phyloP scores from a whole-genome alignment of 2,888 invertebrate genomes.

The Nemoura dubitans region DNA sequence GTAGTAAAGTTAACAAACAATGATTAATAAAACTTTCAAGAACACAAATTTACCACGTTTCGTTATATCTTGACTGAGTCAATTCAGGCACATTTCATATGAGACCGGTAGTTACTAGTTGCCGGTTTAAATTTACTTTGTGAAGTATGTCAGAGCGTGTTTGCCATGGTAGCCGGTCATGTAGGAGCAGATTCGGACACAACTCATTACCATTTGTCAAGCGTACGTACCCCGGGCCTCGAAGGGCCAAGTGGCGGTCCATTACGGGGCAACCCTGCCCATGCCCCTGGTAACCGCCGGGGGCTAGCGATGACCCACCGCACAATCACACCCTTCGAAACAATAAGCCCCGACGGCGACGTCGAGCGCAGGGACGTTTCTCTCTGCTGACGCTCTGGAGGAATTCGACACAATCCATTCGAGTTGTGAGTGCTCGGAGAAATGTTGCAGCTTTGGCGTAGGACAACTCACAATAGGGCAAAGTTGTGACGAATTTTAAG shows the following conservation, averaged over 20 bases:
- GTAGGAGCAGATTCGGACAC: slow-evolving; percentile 37
- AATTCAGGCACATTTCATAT: background rate
- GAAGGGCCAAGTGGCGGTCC: slow-evolving; percentile 43
- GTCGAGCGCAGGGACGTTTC: too few relatives aligned
- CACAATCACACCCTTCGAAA: slow-evolving; percentile 21
- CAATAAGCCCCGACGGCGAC: background rate
- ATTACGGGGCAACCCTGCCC: slow-evolving; percentile 37
- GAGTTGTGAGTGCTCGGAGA: too few relatives aligned
- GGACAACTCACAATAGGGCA: too few relatives aligned
- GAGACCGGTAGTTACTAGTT: background rate
- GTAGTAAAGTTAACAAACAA: too few relatives aligned
- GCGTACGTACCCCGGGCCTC: background rate
- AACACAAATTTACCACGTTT: background rate
- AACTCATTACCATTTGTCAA: slow-evolving; percentile 49
- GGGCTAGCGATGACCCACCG: background rate
- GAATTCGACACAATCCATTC: too few relatives aligned
- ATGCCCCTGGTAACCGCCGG: background rate
- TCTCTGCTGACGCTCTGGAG: too few relatives aligned
- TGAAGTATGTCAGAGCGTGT: background rate
- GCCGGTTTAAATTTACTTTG: background rate
- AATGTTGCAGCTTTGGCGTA: too few relatives aligned
- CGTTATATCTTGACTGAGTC: background rate
- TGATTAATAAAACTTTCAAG: too few relatives aligned
- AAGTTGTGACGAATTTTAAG: too few relatives aligned
- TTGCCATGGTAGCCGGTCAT: background rate